These are phyloP conservation scores for Pseudomyrmex gracilis DNA, from an alignment of 1,140 invertebrate genomes.

Conservation along the genomic window DNA sequence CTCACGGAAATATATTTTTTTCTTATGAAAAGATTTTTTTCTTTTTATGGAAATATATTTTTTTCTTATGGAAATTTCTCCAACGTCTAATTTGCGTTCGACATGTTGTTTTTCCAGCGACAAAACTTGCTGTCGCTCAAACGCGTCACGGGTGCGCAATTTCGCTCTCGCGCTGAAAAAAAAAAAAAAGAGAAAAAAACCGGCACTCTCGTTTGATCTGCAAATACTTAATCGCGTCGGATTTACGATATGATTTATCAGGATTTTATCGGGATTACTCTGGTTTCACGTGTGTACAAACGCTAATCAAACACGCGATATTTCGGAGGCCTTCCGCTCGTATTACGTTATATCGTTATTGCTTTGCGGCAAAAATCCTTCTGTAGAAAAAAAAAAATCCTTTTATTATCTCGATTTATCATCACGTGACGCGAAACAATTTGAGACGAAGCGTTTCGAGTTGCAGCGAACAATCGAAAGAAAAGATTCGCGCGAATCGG, in stretches of 20 bases:
- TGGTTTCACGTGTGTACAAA: neutral
- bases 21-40: conserved; percentile 25
- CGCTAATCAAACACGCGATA: conserved; percentile 2
- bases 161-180: neutral
- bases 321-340: too few species aligned
- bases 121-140: neutral
- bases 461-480: neutral
- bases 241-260: neutral
- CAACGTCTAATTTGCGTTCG: conserved; percentile 9
- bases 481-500: neutral
- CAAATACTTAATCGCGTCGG: neutral
- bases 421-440: neutral
- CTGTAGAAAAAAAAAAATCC: neutral
- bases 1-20: neutral
- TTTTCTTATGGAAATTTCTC: conserved; percentile 33
- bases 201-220: neutral
- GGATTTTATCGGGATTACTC: conserved; percentile 9
- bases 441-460: too few species aligned
- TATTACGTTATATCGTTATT: too few species aligned
- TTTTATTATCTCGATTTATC: neutral
- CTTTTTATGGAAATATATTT: conserved; percentile 14
- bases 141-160: neutral
- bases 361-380: too few species aligned
- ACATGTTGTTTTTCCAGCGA: conserved; percentile 19
- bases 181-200: too few species aligned